Evolutionary conservation across 2,888 invertebrate species (phyloP), one percentile per base, ranked within the genome.

Genomic region (Cotesia congregata): DNA sequence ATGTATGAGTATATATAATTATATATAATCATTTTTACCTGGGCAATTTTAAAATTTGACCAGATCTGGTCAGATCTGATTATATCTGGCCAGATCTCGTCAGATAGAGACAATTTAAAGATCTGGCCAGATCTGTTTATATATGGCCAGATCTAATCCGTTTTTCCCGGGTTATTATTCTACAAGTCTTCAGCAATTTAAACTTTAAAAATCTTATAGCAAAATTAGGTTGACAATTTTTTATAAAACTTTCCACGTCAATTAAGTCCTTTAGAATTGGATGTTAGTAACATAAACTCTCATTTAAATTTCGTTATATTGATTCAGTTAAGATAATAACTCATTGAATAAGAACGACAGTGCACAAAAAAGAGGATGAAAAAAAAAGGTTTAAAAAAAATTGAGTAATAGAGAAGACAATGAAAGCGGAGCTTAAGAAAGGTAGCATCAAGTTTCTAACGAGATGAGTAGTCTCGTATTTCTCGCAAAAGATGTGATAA

Each of bases 361-460:
- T 12, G 50, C 50, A 64, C 40, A 20, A 72, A 72, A 76, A 72
- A 61, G 72, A 76, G 72, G 67, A 77, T 68, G 70, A 65, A 59
- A 61, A 68, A 73, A 60, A 62, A 50, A 61, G n/a, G 9, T 30
- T 12, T 59, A 40, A 50, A 59, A 12, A 50, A 64, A 72, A 74
- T 20, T 20, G 61, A 41, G 17, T 81, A 72, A 74, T 20, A 61
- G 61, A 41, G 17, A 82, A 83, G 82, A 83, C 80, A 82, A 80
- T 82, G 78, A 81, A 74, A 74, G 78, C 77, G 80, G 77, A 78
- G 75, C 77, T 71, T 71, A 39, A 62, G 39, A 77, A 78, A 79
- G 76, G 77, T 80, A 79, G 81, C 80, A 83, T 83, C 83, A 78
- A 75, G 82, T 83, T 83, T 81, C 83, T 83, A 84, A 84, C 83